These are phyloP conservation scores for Planococcus citri DNA, from an alignment of 1,140 invertebrate genomes.

Conservation along the genomic window DNA sequence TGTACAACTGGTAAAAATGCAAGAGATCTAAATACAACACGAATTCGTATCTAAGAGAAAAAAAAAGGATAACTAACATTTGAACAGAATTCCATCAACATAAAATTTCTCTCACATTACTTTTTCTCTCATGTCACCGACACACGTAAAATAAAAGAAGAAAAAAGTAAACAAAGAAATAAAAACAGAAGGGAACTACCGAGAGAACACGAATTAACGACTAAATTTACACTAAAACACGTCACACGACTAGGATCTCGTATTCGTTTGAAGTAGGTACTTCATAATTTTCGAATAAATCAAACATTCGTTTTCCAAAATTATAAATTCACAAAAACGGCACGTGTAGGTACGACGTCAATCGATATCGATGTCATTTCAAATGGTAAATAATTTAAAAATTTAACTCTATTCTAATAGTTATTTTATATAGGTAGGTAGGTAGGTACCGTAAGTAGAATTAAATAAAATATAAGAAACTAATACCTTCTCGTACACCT, in stretches of 20 bases:
- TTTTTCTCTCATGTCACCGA: not conserved
- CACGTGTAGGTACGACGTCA: no score
- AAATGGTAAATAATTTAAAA: not conserved
- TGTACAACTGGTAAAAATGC: slow-evolving; percentile 16
- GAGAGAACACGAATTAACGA: not conserved
- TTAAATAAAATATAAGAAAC: not conserved
- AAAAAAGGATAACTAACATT: not conserved
- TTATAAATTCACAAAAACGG: no score
- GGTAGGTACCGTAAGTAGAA: slow-evolving; percentile 6
- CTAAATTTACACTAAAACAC: not conserved
- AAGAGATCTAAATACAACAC: slow-evolving; percentile 13
- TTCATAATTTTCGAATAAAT: not conserved
- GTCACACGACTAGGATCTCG: not conserved
- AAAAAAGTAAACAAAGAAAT: no score
- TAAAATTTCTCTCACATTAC: not conserved
- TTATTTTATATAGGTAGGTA: no score
- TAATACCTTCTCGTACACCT: not conserved
- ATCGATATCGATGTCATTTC: no score
- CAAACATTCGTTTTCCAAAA: no score
- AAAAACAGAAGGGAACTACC: not conserved
- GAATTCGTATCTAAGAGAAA: not conserved
- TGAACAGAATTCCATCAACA: not conserved
- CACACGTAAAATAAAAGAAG: not conserved
- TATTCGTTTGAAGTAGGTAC: not conserved
- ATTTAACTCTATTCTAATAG: not conserved